Evolutionary conservation across 2,113 vertebrate genomes (phyloP).

Genomic region (Raja brachyura): DNA sequence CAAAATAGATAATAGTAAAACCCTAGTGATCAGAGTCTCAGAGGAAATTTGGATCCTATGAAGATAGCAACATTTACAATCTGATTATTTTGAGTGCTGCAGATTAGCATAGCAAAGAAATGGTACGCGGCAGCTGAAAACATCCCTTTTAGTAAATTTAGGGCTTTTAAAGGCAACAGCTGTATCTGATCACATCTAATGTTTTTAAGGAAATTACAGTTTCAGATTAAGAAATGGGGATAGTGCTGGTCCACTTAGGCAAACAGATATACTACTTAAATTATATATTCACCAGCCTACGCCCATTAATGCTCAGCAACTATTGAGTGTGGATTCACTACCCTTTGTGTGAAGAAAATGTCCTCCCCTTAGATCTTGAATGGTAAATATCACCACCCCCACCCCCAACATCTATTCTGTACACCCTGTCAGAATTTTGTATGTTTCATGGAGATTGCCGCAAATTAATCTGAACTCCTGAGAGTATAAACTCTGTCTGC

Average conservation of each 20-base stretch:
- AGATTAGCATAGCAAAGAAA: constrained; percentile 59
- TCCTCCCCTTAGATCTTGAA: no score
- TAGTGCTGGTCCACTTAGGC: constrained; percentile 55
- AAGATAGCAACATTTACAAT: constrained; percentile 54
- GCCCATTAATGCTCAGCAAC: no score
- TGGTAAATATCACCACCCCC: no score
- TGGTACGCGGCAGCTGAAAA: constrained; percentile 60
- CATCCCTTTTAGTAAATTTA: constrained; percentile 49
- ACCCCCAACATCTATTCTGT: no score
- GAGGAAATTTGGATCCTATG: constrained; percentile 50
- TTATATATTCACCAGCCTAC: constrained; percentile 39
- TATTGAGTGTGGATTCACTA: no score
- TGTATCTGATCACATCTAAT: constrained; percentile 46
- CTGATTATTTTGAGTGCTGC: constrained; percentile 55
- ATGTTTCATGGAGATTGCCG: no score
- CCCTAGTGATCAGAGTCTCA: constrained; percentile 41
- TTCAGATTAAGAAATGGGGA: constrained; percentile 45
- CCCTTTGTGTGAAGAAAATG: no score
- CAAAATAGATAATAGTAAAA: constrained; percentile 44
- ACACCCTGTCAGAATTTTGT: no score
- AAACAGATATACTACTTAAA: constrained; percentile 52
- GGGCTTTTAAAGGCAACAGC: constrained; percentile 40
- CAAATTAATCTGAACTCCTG: no score
- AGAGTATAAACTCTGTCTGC: no score
- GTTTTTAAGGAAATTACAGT: constrained; percentile 60